Conservation (phyloP, 2,113 vertebrate genomes). For the Eulemur macaco region DNA sequence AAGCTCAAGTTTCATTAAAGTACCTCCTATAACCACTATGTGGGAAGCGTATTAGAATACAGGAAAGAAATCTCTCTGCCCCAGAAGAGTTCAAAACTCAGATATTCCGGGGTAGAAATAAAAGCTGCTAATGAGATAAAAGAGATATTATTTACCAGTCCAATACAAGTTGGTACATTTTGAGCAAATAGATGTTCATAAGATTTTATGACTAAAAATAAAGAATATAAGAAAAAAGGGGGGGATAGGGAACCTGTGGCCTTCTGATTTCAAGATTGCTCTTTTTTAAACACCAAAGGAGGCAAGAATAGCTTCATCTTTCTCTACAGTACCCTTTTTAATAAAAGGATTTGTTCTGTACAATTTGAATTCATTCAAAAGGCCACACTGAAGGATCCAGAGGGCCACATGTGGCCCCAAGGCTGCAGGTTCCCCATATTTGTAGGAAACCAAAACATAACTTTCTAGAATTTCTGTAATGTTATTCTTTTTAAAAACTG, state of each 20-base stretch:
- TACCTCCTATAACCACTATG: accelerated
- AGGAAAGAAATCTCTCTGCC: neutral
- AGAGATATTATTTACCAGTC: neutral
- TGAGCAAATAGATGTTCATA: neutral
- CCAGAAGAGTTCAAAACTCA: neutral
- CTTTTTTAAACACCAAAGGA: no score
- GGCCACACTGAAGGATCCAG: no score
- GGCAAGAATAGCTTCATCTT: no score
- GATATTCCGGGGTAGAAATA: neutral
- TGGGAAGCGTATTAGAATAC: neutral
- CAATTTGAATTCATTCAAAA: no score
- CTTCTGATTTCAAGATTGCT: no score
- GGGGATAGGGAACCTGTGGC: no score
- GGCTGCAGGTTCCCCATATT: neutral
- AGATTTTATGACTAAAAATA: neutral
- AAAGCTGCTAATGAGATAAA: neutral
- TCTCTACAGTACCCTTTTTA: no score
- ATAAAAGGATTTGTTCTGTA: no score
- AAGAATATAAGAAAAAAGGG: neutral
- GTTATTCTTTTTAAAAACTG: neutral
- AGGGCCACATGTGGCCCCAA: no score
- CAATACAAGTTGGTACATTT: neutral
- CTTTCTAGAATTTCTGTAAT: neutral
- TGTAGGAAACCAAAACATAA: neutral
- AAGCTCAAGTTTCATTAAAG: neutral